Evolutionary conservation across 2,113 vertebrate species (phyloP).

Genomic region (Eubucco bourcierii): DNA sequence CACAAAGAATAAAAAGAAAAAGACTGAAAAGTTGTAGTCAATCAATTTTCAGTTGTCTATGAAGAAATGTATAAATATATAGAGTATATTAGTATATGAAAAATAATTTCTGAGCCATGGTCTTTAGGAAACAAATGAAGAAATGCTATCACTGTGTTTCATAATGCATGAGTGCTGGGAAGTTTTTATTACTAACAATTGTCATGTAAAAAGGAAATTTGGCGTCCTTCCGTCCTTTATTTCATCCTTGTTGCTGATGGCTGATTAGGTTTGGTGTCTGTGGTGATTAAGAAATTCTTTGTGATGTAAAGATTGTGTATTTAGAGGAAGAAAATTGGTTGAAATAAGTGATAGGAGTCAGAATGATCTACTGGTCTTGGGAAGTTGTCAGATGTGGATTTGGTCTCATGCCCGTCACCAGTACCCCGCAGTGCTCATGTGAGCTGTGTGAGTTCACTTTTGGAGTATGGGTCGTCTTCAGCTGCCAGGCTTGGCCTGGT

Average conservation of each 20-base stretch:
- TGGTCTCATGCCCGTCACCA: background rate
- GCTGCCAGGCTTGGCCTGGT: fast-evolving
- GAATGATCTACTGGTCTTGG: background rate
- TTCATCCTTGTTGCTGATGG: background rate
- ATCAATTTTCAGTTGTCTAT: background rate
- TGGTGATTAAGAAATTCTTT: background rate
- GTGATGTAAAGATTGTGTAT: background rate
- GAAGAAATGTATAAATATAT: background rate
- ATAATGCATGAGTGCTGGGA: background rate
- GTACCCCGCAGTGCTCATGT: fast-evolving
- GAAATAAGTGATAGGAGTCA: background rate
- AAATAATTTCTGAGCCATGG: background rate
- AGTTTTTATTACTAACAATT: background rate
- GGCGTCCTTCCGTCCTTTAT: background rate
- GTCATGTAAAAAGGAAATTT: background rate
- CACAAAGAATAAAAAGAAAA: background rate
- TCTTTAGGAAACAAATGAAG: background rate
- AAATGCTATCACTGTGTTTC: background rate
- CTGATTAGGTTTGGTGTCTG: background rate
- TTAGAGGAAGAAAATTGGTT: background rate
- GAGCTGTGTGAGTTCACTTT: background rate
- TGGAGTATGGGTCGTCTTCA: background rate
- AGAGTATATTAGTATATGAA: background rate
- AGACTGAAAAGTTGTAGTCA: background rate
- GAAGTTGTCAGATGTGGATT: background rate